Evolutionary conservation across 2,113 vertebrate genomes (phyloP), one percentile per base, ranked within the genome.

Genomic region (Tetraodon nigroviridis): DNA sequence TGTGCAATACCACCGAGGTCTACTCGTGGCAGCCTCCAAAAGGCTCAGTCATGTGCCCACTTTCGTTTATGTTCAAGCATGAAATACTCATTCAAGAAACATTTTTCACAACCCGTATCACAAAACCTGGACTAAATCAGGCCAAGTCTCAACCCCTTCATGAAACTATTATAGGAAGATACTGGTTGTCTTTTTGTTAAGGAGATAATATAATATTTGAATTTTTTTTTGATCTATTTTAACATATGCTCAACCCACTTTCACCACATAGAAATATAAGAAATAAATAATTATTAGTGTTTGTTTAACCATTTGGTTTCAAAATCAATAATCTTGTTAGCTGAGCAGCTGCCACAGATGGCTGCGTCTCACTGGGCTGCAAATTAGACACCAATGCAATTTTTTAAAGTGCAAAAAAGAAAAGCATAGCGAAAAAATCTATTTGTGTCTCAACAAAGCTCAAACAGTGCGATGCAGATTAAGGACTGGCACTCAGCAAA

Each of bases 291-390:
- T 63, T 75, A 84, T 87, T 76, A 79, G 64, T 62, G 59, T 67
- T 74, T 74, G 76, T 77, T 65, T 78, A 53, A 63, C 45, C 41
- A 32, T 66, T 62, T 64, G 53, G 63, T 64, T 81, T 76, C 47
- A 55, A 80, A 78, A 86, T 86, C 86, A 83, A 86, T 86, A 84
- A 82, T 60, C 79, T 76, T 74, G 70, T 84, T 85, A 81, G 77
- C 59, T 16, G 70, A 76, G 78, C 29, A 49, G 69, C 62, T 58
- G 78, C 57, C 37, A 67, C 22, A 24, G 51, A 56, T 48, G 21
- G 63, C 47, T 78, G 56, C 79, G 73, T 73, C 60, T 80, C 56
- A 56, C 69, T 77, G 74, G 21, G 67, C 70, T 58, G 20, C 14
- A 63, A 79, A 80, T 84, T 58, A 82, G 58, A 60, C 61, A 50